Conservation (phyloP, 2,797 vertebrate species). For the Gambelia wislizenii region DNA sequence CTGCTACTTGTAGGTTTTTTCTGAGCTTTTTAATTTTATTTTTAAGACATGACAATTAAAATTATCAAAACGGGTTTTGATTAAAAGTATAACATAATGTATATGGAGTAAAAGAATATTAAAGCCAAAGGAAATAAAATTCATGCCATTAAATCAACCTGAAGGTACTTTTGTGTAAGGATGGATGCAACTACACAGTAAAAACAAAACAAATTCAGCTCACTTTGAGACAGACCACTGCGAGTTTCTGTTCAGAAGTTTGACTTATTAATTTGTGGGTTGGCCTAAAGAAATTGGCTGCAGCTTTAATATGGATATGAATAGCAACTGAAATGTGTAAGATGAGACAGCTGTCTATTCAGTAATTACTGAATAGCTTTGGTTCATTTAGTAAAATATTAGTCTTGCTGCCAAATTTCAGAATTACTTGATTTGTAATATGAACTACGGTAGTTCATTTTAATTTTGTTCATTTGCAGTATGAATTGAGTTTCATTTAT, state of each 20-base stretch:
- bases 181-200: background rate
- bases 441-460: background rate
- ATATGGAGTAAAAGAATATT: too few relatives aligned
- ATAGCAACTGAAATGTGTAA: background rate
- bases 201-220: background rate
- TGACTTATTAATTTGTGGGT: background rate
- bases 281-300: background rate
- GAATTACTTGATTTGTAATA: slow-evolving; percentile 3
- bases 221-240: background rate
- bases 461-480: background rate
- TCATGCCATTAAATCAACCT: background rate
- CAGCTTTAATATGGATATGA: background rate
- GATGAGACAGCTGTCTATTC: background rate
- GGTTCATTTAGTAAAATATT: background rate
- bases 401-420: background rate
- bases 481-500: background rate
- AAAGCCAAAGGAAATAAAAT: background rate
- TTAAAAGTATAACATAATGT: too few relatives aligned
- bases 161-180: too few relatives aligned
- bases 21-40: background rate
- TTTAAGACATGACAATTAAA: background rate
- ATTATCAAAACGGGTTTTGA: background rate
- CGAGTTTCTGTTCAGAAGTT: background rate
- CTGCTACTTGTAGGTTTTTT: background rate
- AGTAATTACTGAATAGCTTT: background rate